These are phyloP conservation scores for Gortyna flavago DNA, from an alignment of 2,888 invertebrate species.

Conservation along the genomic window DNA sequence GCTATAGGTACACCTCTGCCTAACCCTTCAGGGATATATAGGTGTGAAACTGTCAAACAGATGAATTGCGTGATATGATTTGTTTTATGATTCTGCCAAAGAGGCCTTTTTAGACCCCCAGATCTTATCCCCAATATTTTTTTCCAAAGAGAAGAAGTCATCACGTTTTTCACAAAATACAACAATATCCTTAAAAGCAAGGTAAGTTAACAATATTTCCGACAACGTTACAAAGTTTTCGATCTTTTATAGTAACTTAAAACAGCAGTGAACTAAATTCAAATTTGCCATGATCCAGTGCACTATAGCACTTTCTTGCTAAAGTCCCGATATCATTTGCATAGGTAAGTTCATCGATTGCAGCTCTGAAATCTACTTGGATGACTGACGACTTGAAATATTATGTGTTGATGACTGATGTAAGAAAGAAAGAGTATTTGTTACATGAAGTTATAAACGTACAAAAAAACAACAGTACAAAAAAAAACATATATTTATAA, in stretches of 20 bases:
- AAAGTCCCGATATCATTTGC: slow-evolving; percentile 37
- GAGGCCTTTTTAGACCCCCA: no score
- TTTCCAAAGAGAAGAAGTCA: neutral
- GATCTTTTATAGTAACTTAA: slow-evolving; percentile 23
- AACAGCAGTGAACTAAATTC: slow-evolving; percentile 36
- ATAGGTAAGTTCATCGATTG: slow-evolving; percentile 25
- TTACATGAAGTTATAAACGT: neutral
- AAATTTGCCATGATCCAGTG: slow-evolving; percentile 34
- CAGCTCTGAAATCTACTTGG: neutral
- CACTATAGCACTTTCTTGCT: slow-evolving; percentile 17
- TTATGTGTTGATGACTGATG: neutral
- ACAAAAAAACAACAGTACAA: neutral
- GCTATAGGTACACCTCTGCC: no score
- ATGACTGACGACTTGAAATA: neutral
- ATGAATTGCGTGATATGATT: no score
- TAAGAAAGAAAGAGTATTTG: neutral
- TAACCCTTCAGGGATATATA: no score
- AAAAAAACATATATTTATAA: neutral
- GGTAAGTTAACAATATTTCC: slow-evolving; percentile 4
- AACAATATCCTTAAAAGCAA: neutral
- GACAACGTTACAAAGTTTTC: slow-evolving; percentile 14
- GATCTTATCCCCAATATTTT: neutral
- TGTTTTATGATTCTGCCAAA: no score
- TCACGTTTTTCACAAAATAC: neutral
- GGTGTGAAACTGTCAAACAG: no score